phyloP scores from a whole-genome alignment of 2,113 vertebrate species.

The Orycteropus afer region DNA sequence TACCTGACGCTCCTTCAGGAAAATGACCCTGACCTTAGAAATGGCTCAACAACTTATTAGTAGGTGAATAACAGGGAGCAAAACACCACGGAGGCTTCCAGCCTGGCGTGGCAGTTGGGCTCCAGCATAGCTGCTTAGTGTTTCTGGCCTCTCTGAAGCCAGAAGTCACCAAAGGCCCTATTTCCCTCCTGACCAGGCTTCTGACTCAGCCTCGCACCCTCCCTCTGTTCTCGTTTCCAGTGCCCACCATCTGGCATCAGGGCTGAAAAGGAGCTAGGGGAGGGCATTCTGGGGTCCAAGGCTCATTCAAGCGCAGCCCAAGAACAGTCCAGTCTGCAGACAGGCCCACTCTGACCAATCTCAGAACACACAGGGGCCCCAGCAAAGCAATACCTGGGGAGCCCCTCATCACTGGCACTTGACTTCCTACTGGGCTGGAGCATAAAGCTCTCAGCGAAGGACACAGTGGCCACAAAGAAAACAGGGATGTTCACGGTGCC shows the following conservation, averaged over 20 bases:
- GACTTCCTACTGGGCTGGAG: slow-evolving; percentile 25
- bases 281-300: background rate
- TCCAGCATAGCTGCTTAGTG: background rate
- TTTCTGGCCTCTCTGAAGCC: background rate
- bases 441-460: background rate
- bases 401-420: background rate
- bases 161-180: background rate
- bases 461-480: slow-evolving; percentile 6
- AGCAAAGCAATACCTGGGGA: background rate
- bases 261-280: background rate
- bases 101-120: background rate
- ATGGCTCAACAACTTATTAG: background rate
- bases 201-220: background rate
- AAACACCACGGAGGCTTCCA: background rate
- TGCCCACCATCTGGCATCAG: background rate
- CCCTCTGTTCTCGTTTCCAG: background rate
- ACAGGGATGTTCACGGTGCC: background rate
- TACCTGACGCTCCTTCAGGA: slow-evolving; percentile 45
- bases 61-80: background rate
- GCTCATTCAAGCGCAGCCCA: background rate
- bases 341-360: background rate
- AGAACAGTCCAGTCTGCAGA: background rate
- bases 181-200: background rate
- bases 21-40: slow-evolving; percentile 35
- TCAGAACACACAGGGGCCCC: background rate